These are phyloP conservation scores for Alosa sapidissima DNA, from an alignment of 2,797 vertebrate genomes.

Conservation along the genomic window DNA sequence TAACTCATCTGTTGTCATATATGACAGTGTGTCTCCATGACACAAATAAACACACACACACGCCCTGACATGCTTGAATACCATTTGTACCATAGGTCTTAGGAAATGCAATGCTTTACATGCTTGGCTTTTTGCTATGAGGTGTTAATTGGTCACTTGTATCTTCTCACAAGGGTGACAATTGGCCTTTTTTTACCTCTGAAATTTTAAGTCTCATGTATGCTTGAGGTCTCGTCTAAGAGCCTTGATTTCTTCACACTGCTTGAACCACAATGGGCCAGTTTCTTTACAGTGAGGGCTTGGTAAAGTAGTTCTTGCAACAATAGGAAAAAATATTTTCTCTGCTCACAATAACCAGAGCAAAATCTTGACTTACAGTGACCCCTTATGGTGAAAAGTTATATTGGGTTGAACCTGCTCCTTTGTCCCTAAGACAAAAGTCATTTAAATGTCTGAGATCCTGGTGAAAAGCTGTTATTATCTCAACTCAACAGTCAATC, in stretches of 20 bases:
- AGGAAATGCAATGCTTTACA: neutral
- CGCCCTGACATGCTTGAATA: neutral
- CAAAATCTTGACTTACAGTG: neutral
- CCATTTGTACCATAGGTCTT: neutral
- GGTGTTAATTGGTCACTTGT: constrained; percentile 1
- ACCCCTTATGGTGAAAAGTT: neutral
- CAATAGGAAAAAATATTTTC: neutral
- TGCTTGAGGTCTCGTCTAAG: neutral
- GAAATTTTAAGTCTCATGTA: neutral
- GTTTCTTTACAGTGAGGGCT: neutral
- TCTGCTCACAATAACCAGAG: neutral
- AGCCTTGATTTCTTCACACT: neutral
- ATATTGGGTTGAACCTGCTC: neutral
- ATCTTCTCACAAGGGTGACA: constrained; percentile 7
- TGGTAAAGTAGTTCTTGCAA: neutral
- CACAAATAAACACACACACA: neutral
- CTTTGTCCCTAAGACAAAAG: no score
- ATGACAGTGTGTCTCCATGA: constrained; percentile 30
- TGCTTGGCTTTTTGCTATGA: neutral
- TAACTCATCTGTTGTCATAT: neutral
- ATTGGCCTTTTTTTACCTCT: neutral
- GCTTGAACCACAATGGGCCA: neutral
- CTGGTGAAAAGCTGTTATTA: no score
- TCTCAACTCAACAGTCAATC: neutral
- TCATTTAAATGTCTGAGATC: no score